Base-by-base conservation (phyloP, 2,888 invertebrate species). In the Augochlorella aurata region DNA sequence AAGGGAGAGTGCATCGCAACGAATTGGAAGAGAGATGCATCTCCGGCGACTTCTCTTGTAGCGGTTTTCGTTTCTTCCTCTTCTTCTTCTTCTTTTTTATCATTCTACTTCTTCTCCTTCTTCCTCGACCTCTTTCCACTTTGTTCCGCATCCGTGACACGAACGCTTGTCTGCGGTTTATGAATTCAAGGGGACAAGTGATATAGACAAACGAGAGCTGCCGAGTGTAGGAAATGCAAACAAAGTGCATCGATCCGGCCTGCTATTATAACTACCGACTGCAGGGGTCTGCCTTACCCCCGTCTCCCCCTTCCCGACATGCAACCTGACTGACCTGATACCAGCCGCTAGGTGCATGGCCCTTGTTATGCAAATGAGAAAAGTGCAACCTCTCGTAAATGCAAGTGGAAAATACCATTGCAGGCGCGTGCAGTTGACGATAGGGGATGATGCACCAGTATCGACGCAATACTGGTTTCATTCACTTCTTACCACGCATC, bases 361-460 rank as follows among this genome's bases (percentile, higher is more conserved):
- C 87, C 88, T 91, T 92, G 92, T 92, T 88, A 92, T 92, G 92
- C 88, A 91, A 92, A 92, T 91, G 87, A 85, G 88, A 85, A 91
- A 91, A 90, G 90, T 90, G 90, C 91, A 90, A 79, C 58, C 70
- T 67, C 70, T 65, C 21, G 87, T 77, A 77, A 81, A 83, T 88
- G 84, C 82, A 87, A 83, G 82, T 81, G 86, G 86, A 88, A 86
- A 83, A 80, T 66, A 77, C 52, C 74, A 66, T 65, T 72, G 61
- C 49, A 76, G 65, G 63, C 80, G 75, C 67, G 74, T 71, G 71
- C 70, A 67, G 65, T 44, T 63, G 38, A 66, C 67, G 38, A 58
- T 10, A 38, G 38, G 52, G 29, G 54, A 61, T 52, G 52, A 49
- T 50, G 68, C 77, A 70, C 68, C 73, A 54, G 69, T 14, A n/a